Conservation (phyloP, 2,888 invertebrate species). For the Chorisops tibialis region DNA sequence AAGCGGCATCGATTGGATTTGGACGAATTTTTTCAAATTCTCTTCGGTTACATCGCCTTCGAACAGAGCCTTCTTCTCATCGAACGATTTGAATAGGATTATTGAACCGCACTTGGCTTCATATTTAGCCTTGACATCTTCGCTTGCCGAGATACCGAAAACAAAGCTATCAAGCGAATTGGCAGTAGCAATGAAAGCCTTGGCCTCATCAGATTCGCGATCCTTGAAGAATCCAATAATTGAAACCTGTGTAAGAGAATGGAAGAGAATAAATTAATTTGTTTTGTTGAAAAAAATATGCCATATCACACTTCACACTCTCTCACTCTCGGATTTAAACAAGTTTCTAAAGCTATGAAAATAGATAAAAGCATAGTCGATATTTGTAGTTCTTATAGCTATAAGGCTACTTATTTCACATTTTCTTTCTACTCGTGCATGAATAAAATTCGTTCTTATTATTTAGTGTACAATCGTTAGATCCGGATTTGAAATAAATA, state of each 20-base stretch:
- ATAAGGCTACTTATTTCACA: too few relatives aligned
- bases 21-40: slow-evolving; percentile 76
- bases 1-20: slow-evolving; percentile 79
- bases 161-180: slow-evolving; percentile 78
- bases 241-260: slow-evolving; percentile 65
- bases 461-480: too few relatives aligned
- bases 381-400: too few relatives aligned
- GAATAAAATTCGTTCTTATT: too few relatives aligned
- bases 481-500: too few relatives aligned
- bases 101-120: slow-evolving; percentile 76
- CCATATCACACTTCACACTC: too few relatives aligned
- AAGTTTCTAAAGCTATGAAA: too few relatives aligned
- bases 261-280: slow-evolving; percentile 12
- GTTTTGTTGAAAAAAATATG: not conserved
- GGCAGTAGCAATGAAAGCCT: slow-evolving; percentile 79
- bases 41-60: slow-evolving; percentile 67
- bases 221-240: slow-evolving; percentile 91
- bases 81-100: slow-evolving; percentile 91
- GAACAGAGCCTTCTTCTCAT: slow-evolving; percentile 74
- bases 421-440: too few relatives aligned
- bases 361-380: too few relatives aligned
- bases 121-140: slow-evolving; percentile 74
- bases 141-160: slow-evolving; percentile 81
- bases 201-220: slow-evolving; percentile 72
- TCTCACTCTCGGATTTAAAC: too few relatives aligned